Evolutionary conservation across 2,113 vertebrate species (phyloP).

Genomic region (Formicarius rufipectus): DNA sequence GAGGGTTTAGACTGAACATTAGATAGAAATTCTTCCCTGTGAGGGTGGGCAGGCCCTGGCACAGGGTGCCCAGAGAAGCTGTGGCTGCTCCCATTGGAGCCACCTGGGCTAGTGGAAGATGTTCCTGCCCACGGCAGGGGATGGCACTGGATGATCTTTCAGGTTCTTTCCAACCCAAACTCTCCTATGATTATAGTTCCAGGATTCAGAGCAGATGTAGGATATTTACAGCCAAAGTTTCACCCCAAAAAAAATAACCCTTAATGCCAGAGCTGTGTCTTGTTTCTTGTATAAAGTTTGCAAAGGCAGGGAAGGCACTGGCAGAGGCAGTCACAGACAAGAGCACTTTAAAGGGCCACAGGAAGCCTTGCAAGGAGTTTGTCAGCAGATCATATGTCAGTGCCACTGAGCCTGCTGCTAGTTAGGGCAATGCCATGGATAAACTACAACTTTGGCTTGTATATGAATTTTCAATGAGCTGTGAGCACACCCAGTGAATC

Average conservation of each 20-base stretch:
- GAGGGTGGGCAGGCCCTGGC: neutral
- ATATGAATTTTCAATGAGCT: neutral
- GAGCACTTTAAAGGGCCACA: neutral
- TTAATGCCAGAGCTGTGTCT: neutral
- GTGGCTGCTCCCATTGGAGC: neutral
- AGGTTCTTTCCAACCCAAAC: neutral
- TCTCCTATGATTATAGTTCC: neutral
- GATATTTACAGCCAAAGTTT: neutral
- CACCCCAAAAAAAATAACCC: neutral
- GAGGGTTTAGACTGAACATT: accelerated
- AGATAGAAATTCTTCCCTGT: neutral
- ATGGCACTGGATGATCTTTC: neutral
- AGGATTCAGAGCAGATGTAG: neutral
- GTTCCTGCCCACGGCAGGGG: neutral
- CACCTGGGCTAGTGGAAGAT: neutral
- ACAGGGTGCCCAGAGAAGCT: neutral
- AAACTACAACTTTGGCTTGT: neutral
- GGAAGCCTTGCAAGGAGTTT: neutral
- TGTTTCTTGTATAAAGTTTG: neutral
- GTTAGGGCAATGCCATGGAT: neutral
- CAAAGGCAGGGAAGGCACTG: neutral
- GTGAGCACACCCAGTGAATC: neutral
- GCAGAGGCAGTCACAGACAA: neutral
- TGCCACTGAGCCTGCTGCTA: neutral
- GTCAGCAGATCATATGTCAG: neutral